phyloP scores from a whole-genome alignment of 2,797 vertebrate genomes.

The Rhinophrynus dorsalis region DNA sequence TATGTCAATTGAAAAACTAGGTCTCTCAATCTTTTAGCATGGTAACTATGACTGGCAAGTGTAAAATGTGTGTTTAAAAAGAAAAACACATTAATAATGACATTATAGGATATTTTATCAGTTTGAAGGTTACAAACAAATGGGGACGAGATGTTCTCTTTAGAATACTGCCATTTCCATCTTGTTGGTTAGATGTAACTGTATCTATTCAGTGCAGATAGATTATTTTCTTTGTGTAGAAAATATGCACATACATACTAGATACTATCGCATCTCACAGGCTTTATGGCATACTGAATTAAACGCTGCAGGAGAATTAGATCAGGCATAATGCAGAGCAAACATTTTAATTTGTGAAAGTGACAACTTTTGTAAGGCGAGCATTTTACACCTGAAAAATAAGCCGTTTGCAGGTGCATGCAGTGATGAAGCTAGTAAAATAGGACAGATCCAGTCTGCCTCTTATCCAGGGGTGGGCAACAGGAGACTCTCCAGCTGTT shows the following conservation, averaged over 20 bases:
- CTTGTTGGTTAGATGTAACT: constrained; percentile 1
- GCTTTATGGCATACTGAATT: not conserved
- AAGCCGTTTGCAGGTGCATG: too few species aligned
- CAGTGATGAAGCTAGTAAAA: not conserved
- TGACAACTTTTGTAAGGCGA: not conserved
- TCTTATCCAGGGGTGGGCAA: too few species aligned
- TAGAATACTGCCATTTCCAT: not conserved
- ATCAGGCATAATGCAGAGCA: not conserved
- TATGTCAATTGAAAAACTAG: too few species aligned
- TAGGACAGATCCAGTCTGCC: too few species aligned
- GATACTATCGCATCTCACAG: not conserved
- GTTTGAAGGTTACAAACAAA: constrained; percentile 28
- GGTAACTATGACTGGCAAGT: too few species aligned
- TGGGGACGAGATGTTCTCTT: constrained; percentile 19
- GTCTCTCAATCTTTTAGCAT: too few species aligned
- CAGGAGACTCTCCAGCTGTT: too few species aligned
- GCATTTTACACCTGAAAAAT: not conserved
- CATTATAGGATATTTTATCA: not conserved
- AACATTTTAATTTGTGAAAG: not conserved
- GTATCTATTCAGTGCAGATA: not conserved
- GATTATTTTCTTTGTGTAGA: too few species aligned
- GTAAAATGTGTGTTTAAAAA: too few species aligned
- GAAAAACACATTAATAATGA: not conserved
- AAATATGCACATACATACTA: too few species aligned
- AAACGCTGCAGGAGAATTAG: not conserved